Evolutionary conservation across 2,797 vertebrate genomes (phyloP).

Genomic region (Arnoldichthys spilopterus): DNA sequence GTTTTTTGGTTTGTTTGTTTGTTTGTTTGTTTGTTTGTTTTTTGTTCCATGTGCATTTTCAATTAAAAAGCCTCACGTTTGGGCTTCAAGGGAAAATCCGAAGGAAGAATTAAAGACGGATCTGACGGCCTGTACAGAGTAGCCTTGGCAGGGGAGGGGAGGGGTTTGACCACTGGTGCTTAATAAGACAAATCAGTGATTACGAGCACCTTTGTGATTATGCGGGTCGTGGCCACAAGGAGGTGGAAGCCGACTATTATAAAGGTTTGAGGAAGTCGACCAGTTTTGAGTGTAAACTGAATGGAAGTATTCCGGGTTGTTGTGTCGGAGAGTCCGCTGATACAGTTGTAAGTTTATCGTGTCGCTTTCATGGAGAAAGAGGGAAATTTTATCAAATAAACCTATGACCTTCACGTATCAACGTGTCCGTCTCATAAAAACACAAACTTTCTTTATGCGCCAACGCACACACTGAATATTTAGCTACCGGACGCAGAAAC

Average conservation of each 20-base stretch:
- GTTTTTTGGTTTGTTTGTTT: background rate
- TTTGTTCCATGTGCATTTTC: constrained; percentile 46
- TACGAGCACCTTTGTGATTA: constrained; percentile 56
- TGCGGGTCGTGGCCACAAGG: constrained; percentile 63
- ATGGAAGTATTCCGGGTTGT: constrained; percentile 4
- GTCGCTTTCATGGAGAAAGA: constrained; percentile 46
- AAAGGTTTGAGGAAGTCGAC: constrained; percentile 32
- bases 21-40: constrained; percentile 24
- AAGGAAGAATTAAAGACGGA: constrained; percentile 3
- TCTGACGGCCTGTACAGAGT: constrained; percentile 19
- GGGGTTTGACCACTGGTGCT: constrained; percentile 31
- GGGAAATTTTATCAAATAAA: constrained; percentile 60
- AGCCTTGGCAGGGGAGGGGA: constrained; percentile 23
- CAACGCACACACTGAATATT: background rate
- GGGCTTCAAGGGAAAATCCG: background rate
- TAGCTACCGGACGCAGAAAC: background rate
- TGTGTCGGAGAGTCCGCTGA: constrained; percentile 44
- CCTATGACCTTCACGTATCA: constrained; percentile 32
- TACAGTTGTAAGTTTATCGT: constrained; percentile 22
- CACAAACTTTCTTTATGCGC: background rate
- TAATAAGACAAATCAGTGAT: background rate
- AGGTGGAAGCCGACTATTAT: constrained; percentile 42
- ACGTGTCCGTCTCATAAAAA: background rate
- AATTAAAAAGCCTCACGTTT: constrained; percentile 42
- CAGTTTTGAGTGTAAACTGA: constrained; percentile 41